phyloP scores from a whole-genome alignment of 2,888 invertebrate genomes.

The Drosophila subquinaria region DNA sequence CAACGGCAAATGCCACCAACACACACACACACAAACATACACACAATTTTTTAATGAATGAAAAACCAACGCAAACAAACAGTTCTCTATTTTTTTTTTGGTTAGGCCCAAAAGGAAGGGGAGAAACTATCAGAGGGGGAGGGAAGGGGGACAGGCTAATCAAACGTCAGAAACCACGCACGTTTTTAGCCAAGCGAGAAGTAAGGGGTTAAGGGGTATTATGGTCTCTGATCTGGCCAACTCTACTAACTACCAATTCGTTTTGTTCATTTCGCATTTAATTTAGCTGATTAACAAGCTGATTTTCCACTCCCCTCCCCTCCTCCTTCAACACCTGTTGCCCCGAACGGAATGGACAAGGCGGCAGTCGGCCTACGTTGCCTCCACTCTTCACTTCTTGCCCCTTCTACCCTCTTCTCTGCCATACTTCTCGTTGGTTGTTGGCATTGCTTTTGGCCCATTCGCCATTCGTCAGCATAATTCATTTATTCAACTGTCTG shows the following conservation, averaged over 20 bases:
- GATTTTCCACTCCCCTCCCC: not conserved
- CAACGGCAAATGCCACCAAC: slow-evolving; percentile 54
- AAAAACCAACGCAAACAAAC: slow-evolving; percentile 59
- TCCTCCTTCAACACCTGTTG: not conserved
- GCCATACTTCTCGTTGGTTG: not conserved
- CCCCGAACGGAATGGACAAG: not conserved
- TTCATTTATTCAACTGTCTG: slow-evolving; percentile 82
- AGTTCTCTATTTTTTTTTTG: slow-evolving; percentile 27
- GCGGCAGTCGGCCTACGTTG: slow-evolving; percentile 13
- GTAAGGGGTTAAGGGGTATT: too few relatives aligned
- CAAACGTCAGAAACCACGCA: slow-evolving; percentile 73
- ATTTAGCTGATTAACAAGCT: slow-evolving; percentile 80
- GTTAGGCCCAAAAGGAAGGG: not conserved
- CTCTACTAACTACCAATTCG: slow-evolving; percentile 72
- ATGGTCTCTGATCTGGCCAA: slow-evolving; percentile 11
- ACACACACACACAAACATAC: slow-evolving; percentile 20
- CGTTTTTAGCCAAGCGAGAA: slow-evolving; percentile 16
- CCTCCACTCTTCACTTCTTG: not conserved
- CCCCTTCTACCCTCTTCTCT: not conserved
- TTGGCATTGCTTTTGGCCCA: slow-evolving; percentile 18
- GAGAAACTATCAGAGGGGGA: not conserved
- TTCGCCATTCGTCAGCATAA: slow-evolving; percentile 78
- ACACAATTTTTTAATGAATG: slow-evolving; percentile 65
- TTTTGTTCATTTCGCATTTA: slow-evolving; percentile 81
- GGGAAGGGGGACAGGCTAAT: slow-evolving; percentile 49